phyloP scores from a whole-genome alignment of 2,888 invertebrate species.

The Drosophila dives region DNA sequence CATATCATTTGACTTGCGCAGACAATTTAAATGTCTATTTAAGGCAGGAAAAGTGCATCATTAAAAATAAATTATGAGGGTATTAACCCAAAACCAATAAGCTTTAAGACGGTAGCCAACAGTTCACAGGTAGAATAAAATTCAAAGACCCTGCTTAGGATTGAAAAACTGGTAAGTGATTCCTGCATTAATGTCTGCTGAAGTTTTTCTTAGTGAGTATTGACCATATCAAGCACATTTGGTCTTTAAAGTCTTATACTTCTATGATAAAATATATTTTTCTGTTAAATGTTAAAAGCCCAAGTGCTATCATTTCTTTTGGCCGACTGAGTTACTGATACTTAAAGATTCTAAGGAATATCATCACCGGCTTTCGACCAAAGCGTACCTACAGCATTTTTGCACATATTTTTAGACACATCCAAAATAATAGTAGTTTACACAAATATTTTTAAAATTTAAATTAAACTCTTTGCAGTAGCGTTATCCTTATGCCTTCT shows the following conservation, averaged over 20 bases:
- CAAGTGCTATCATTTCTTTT: not conserved
- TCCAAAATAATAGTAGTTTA: too few relatives aligned
- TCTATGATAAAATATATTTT: not conserved
- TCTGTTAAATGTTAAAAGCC: not conserved
- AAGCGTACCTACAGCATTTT: too few relatives aligned
- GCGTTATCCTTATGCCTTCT: too few relatives aligned
- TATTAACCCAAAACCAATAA: conserved; percentile 32
- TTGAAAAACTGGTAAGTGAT: not conserved
- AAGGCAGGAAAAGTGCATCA: conserved; percentile 63
- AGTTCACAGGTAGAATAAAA: conserved; percentile 30
- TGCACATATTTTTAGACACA: too few relatives aligned
- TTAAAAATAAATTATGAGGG: conserved; percentile 78
- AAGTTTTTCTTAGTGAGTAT: not conserved
- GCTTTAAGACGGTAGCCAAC: conserved; percentile 62
- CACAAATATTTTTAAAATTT: too few relatives aligned
- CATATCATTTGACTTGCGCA: conserved; percentile 55
- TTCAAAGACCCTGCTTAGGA: conserved; percentile 5
- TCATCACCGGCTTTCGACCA: not conserved
- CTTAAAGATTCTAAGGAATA: not conserved
- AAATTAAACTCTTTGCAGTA: too few relatives aligned
- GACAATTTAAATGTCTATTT: conserved; percentile 78
- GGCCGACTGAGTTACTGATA: not conserved
- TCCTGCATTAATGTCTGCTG: not conserved
- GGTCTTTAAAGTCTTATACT: not conserved
- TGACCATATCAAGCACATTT: not conserved